These are phyloP conservation scores for Marcusenius ussheri DNA, from an alignment of 2,113 vertebrate species.

Conservation along the genomic window DNA sequence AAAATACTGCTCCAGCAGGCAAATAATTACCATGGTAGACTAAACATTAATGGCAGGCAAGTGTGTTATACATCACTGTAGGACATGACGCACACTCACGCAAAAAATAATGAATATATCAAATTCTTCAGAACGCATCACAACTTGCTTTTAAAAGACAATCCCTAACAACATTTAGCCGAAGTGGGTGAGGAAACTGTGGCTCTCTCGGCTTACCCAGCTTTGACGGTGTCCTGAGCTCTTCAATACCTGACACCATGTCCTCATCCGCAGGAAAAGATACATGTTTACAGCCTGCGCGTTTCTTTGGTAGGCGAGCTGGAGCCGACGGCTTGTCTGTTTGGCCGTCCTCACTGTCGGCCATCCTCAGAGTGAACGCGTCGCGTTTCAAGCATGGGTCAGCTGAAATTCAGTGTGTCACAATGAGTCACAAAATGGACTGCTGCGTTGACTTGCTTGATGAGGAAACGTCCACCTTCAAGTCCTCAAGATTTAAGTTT, in stretches of 20 bases:
- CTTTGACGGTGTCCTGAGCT: conserved; percentile 34
- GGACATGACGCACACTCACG: neutral
- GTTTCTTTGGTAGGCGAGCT: conserved; percentile 31
- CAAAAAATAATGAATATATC: neutral
- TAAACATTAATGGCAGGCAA: neutral
- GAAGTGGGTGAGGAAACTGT: neutral
- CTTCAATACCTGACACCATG: conserved; percentile 59
- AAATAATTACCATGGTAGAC: neutral
- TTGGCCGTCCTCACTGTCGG: conserved; percentile 33
- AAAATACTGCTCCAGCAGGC: neutral
- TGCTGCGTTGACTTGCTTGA: neutral
- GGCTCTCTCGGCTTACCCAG: conserved; percentile 42
- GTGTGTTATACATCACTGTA: neutral
- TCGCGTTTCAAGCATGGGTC: neutral
- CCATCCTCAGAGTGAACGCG: conserved; percentile 30
- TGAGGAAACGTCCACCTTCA: neutral
- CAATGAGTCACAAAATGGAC: neutral
- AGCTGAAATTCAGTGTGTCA: neutral
- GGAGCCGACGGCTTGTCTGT: conserved; percentile 21
- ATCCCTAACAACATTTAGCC: neutral
- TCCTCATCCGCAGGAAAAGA: conserved; percentile 60
- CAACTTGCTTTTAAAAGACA: neutral
- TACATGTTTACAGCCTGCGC: conserved; percentile 50
- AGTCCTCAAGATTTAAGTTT: neutral
- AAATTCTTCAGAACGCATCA: neutral